Evolutionary conservation across 1,140 invertebrate genomes (phyloP).

Genomic region (Triops longicaudatus): DNA sequence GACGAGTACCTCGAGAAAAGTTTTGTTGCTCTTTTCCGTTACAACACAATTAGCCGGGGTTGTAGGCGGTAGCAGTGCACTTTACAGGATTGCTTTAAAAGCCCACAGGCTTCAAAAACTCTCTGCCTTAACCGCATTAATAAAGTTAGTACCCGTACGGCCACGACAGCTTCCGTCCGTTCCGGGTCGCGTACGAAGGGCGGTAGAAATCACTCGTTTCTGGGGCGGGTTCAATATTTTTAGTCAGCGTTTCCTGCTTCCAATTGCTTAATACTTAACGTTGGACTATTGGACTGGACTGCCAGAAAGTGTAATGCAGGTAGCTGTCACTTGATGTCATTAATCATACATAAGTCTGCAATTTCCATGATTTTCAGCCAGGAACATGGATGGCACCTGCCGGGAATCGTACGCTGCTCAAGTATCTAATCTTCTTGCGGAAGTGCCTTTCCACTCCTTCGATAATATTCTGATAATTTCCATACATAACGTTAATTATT

Average conservation of each 20-base stretch:
- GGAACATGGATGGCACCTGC: background rate
- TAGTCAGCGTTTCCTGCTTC: background rate
- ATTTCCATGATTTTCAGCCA: background rate
- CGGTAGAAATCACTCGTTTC: background rate
- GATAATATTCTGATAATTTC: background rate
- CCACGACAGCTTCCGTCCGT: background rate
- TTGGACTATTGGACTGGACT: background rate
- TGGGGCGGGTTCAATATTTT: background rate
- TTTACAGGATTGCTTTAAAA: background rate
- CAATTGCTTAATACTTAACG: too few species aligned
- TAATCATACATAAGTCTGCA: background rate
- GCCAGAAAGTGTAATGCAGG: background rate
- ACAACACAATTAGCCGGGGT: background rate
- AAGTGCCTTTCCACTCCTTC: background rate
- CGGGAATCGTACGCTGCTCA: background rate
- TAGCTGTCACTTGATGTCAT: background rate
- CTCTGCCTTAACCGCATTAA: background rate
- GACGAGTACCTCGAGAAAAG: background rate
- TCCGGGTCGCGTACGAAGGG: background rate
- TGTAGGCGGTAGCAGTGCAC: background rate
- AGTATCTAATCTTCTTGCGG: background rate
- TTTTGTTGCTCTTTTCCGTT: background rate
- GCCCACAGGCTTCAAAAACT: background rate
- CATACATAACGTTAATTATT: background rate
- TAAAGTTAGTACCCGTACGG: background rate